Evolutionary conservation across 2,888 invertebrate species (phyloP).

Genomic region (Calameuta idolon): DNA sequence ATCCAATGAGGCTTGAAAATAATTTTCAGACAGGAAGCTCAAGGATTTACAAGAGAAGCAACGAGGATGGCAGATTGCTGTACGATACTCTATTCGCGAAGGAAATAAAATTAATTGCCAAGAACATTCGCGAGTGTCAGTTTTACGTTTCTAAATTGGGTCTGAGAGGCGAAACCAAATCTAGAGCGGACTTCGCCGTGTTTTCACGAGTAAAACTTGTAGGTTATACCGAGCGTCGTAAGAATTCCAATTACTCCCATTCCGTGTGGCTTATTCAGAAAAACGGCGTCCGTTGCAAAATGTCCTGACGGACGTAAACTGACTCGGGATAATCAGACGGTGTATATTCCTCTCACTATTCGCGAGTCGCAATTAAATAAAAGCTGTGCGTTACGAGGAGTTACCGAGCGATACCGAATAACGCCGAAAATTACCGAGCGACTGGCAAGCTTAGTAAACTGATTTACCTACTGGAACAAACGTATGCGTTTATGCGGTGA

Average conservation of each 20-base stretch:
- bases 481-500: not conserved
- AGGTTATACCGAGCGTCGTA: not conserved
- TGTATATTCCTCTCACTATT: not conserved
- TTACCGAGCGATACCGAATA: not conserved
- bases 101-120: not conserved
- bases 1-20: not conserved
- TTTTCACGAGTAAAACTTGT: not conserved
- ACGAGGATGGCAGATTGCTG: not conserved
- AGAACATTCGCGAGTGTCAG: not conserved
- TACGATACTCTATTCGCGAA: not conserved
- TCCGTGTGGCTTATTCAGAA: not conserved
- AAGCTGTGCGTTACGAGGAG: not conserved
- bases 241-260: constrained; percentile 10
- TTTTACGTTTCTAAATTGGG: not conserved
- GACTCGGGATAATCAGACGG: not conserved
- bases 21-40: not conserved
- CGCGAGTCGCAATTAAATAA: not conserved
- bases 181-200: not conserved
- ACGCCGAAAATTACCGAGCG: not conserved
- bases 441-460: not conserved
- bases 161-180: not conserved
- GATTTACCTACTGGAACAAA: not conserved
- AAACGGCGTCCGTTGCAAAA: constrained; percentile 6
- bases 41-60: not conserved
- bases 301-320: not conserved